These are phyloP conservation scores for Manis pentadactyla DNA, from an alignment of 2,797 vertebrate species.

Conservation along the genomic window DNA sequence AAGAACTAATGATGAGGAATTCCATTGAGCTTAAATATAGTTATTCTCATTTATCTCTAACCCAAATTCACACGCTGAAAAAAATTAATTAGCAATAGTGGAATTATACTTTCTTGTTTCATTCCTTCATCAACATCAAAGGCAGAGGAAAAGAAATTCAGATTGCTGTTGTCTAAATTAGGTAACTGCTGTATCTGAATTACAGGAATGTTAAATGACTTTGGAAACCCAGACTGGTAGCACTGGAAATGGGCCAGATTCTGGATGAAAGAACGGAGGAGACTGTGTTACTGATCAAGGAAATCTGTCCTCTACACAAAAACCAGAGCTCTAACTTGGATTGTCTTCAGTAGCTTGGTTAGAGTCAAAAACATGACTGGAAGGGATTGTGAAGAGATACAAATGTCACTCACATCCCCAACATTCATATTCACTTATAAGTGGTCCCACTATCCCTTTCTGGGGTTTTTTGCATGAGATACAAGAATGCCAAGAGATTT, in stretches of 20 bases:
- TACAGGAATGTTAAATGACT: not conserved
- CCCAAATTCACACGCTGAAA: slow-evolving; percentile 28
- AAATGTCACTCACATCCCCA: not conserved
- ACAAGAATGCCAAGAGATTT: not conserved
- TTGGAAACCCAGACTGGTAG: not conserved
- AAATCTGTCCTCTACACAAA: not conserved
- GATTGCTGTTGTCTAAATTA: not conserved
- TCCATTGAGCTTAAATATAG: slow-evolving; percentile 45
- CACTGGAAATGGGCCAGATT: not conserved
- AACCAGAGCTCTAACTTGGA: not conserved
- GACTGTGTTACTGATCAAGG: not conserved
- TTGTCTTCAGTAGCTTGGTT: not conserved
- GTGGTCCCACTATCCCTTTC: not conserved
- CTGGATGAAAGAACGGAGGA: slow-evolving; percentile 30
- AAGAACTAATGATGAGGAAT: not conserved
- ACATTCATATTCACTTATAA: not conserved
- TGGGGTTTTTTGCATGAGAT: not conserved
- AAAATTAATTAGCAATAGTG: not conserved
- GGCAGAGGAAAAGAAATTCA: not conserved
- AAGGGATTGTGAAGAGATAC: not conserved
- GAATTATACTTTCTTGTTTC: not conserved
- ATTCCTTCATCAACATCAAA: slow-evolving; percentile 2
- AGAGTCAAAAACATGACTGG: not conserved
- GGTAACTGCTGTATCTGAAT: not conserved
- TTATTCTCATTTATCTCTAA: slow-evolving; percentile 45